Evolutionary conservation across 1,140 invertebrate genomes (phyloP), one percentile per base, ranked within the genome.

Genomic region (Macrotrachela quadricornifera): DNA sequence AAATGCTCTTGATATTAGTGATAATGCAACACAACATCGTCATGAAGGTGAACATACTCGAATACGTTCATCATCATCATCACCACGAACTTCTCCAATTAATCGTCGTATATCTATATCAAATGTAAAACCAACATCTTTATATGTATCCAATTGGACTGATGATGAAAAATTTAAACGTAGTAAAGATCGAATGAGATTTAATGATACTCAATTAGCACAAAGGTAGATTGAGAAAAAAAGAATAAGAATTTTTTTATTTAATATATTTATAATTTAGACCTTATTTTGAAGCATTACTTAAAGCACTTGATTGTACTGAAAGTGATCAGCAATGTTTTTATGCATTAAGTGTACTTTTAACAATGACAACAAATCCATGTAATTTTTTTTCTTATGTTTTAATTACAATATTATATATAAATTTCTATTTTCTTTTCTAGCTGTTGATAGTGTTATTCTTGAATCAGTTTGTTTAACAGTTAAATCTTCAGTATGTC

Each of bases 271-370:
- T 30, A 30, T 40, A 39, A 46, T 55, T 45, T 59, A 80, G 81
- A 62, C 83, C 86, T 10, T 92, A 92, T 70, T 70, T 94, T 43
- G 82, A 88, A 65, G 82, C 83, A 0, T 78, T 92, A 52, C 73
- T 88, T 49, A 80, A 81, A 59, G 80, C 83, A 0, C 58, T 77
- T 39, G 70, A 84, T 62, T 85, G 85, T 64, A 75, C 70, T 8
- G 84, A 90, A 63, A 92, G 92, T 70, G 91, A 97, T 73, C 94
- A 95, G 68, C 76, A 83, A 39, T 79, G 87, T 0, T 71, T 97
- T 46, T 88, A 95, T 71, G 79, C 82, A 1, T 71, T 96, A 10
- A 87, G 87, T 67, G 74, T 96, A 46, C 75, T 96, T 1, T 91
- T 91, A 69, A 85, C 87, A 15, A 77, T 96, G 63, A 81, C 81